Evolutionary conservation across 2,888 invertebrate genomes (phyloP).

Genomic region (Caenorhabditis doughertyi): DNA sequence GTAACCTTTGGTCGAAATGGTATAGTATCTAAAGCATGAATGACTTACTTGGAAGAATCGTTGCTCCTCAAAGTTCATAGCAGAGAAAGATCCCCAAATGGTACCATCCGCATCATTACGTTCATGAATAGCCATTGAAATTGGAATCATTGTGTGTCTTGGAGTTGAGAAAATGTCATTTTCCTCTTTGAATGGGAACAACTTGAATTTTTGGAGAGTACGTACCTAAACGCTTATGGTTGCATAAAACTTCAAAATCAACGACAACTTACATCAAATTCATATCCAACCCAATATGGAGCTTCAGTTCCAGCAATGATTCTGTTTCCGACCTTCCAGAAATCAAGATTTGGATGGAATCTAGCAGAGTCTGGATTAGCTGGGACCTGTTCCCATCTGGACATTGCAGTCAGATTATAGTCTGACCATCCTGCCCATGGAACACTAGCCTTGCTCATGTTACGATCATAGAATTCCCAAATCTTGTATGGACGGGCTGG

Average conservation of each 20-base stretch:
- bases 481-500: conserved; percentile 82
- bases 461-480: conserved; percentile 82
- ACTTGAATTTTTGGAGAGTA: conserved; percentile 80
- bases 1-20: conserved; percentile 8
- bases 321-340: conserved; percentile 81
- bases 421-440: conserved; percentile 82
- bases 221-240: conserved; percentile 70
- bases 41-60: conserved; percentile 80
- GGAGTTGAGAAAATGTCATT: conserved; percentile 81
- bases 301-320: conserved; percentile 82
- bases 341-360: conserved; percentile 83
- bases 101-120: conserved; percentile 79
- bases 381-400: conserved; percentile 80
- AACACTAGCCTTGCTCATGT: conserved; percentile 79
- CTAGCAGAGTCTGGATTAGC: conserved; percentile 75
- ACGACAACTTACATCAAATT: conserved; percentile 77
- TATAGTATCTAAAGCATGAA: no score
- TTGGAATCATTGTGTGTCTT: conserved; percentile 81
- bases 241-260: neutral
- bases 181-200: conserved; percentile 81
- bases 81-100: conserved; percentile 82
- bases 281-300: conserved; percentile 82
- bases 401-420: conserved; percentile 82
- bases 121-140: conserved; percentile 82
- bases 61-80: conserved; percentile 82